phyloP scores from a whole-genome alignment of 2,113 vertebrate genomes.

The Lycocorax pyrrhopterus region DNA sequence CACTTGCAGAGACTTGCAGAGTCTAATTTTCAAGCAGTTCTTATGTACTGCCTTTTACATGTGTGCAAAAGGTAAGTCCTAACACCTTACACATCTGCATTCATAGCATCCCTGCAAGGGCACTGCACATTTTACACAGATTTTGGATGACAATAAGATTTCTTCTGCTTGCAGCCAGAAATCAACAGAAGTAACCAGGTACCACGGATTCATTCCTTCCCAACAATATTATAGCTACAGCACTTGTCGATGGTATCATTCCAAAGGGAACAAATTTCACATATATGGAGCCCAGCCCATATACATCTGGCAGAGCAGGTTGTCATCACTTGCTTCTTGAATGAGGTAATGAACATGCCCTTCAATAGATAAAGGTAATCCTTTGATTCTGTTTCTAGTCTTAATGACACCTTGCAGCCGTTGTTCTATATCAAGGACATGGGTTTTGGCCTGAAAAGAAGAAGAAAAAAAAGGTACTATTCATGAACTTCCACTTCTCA shows the following conservation, averaged over 20 bases:
- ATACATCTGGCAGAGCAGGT: constrained; percentile 95
- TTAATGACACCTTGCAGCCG: constrained; percentile 95
- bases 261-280: constrained; percentile 52
- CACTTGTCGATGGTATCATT: not conserved
- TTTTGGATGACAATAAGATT: not conserved
- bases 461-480: not conserved
- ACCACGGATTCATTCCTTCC: not conserved
- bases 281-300: constrained; percentile 97
- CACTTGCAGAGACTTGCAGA: not conserved
- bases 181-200: not conserved
- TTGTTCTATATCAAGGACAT: constrained; percentile 95
- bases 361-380: constrained; percentile 94
- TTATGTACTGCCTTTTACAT: not conserved
- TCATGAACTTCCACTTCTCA: not conserved
- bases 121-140: not conserved
- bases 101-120: not conserved
- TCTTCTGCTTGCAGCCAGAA: not conserved
- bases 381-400: constrained; percentile 92
- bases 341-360: constrained; percentile 98
- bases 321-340: constrained; percentile 92
- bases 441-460: constrained; percentile 89
- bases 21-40: not conserved
- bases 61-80: not conserved
- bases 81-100: not conserved
- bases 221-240: not conserved